A percentile compares a stretch with the other conserved stretches of the same genome.
Conservation (phyloP, 2,113 vertebrate genomes). For the Sinocyclocheilus anophthalmus region DNA sequence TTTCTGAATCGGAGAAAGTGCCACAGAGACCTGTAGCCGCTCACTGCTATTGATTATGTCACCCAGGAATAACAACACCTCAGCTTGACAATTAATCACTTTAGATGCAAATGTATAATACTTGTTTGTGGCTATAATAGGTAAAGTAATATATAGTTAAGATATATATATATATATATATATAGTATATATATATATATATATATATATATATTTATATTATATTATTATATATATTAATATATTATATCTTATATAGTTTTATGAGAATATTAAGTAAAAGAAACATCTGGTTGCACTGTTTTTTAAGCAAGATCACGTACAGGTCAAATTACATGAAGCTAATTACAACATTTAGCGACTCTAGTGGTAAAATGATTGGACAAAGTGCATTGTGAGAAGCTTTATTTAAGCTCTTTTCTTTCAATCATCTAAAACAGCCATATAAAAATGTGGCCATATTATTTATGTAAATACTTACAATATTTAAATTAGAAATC, state of each 20-base stretch:
- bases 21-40: not conserved
- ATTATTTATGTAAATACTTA: too few relatives aligned
- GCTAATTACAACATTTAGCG: slow-evolving; percentile 37
- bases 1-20: not conserved
- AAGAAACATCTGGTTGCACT: slow-evolving; percentile 4
- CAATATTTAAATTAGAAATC: not conserved
- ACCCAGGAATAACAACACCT: slow-evolving; percentile 18
- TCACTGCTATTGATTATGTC: slow-evolving; percentile 23
- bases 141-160: not conserved
- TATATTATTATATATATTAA: too few relatives aligned
- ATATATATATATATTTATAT: too few relatives aligned
- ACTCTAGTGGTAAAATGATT: slow-evolving; percentile 49
- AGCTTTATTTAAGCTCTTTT: too few relatives aligned
- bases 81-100: slow-evolving; percentile 17
- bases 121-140: not conserved
- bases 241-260: too few relatives aligned
- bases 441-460: too few relatives aligned
- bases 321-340: slow-evolving; percentile 39
- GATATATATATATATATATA: too few relatives aligned
- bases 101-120: not conserved
- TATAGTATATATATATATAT: too few relatives aligned
- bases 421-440: too few relatives aligned
- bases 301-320: not conserved
- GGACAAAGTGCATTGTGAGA: too few relatives aligned
- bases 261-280: not conserved